These are phyloP conservation scores for Calliopsis andreniformis DNA, from an alignment of 1,140 invertebrate species.

Conservation along the genomic window DNA sequence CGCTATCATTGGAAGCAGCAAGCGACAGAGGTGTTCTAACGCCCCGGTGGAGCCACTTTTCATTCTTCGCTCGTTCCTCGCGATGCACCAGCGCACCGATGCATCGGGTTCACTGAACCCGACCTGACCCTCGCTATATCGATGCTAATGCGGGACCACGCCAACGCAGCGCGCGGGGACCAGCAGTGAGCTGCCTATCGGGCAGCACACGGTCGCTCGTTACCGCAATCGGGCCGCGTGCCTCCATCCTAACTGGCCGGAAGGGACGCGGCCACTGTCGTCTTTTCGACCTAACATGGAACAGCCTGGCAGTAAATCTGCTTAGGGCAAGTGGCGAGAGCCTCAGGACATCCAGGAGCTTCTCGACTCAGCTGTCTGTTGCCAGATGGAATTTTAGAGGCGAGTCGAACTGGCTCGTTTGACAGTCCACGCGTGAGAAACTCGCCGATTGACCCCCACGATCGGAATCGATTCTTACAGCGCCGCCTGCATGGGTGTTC, in stretches of 20 bases:
- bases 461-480: no score
- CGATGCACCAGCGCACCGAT: constrained; percentile 50
- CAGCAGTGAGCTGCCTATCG: constrained; percentile 20
- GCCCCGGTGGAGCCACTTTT: constrained; percentile 50
- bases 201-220: constrained; percentile 1
- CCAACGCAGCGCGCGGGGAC: constrained; percentile 59
- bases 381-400: constrained; percentile 6
- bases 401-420: neutral
- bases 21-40: constrained; percentile 47
- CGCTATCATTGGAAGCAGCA: constrained; percentile 9
- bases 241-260: constrained; percentile 18
- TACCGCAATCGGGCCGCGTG: constrained; percentile 37
- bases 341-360: no score
- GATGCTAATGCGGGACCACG: constrained; percentile 67
- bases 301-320: constrained; percentile 17
- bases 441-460: constrained; percentile 6
- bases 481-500: constrained; percentile 31
- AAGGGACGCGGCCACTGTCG: constrained; percentile 32
- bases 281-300: constrained; percentile 32
- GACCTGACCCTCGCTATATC: constrained; percentile 67
- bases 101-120: constrained; percentile 60
- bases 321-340: neutral
- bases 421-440: constrained; percentile 42
- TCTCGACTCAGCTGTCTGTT: no score
- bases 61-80: constrained; percentile 60